Percentiles rank a stretch among this genome's conserved stretches.
Evolutionary conservation across 2,797 vertebrate species (phyloP).

Genomic region (Bryconaethiops microstoma): DNA sequence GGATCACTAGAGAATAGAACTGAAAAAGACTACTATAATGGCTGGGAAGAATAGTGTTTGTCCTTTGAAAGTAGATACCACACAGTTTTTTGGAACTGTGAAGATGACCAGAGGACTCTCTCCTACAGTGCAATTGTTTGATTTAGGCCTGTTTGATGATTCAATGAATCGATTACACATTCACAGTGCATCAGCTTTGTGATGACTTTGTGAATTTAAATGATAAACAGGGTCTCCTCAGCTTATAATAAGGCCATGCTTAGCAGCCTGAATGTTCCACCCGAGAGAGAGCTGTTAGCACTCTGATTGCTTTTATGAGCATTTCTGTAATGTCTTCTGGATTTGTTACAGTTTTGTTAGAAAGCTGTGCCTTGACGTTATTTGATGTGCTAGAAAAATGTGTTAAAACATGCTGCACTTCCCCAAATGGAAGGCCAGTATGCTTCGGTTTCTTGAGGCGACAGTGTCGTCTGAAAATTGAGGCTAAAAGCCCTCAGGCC

Average conservation of each 20-base stretch:
- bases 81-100: too few relatives aligned
- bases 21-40: not conserved
- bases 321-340: not conserved
- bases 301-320: too few relatives aligned
- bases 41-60: not conserved
- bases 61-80: not conserved
- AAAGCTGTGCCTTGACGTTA: conserved; percentile 10
- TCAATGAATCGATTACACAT: too few relatives aligned
- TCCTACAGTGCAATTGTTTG: too few relatives aligned
- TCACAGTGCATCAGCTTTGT: too few relatives aligned
- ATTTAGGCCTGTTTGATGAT: too few relatives aligned
- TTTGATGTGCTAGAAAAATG: conserved; percentile 23
- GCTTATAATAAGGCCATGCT: too few relatives aligned
- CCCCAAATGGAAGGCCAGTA: conserved; percentile 46
- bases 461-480: conserved; percentile 36
- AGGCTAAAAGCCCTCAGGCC: conserved; percentile 38
- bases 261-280: too few relatives aligned
- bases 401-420: conserved; percentile 31
- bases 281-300: too few relatives aligned
- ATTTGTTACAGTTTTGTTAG: not conserved
- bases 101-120: too few relatives aligned
- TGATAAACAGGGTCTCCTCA: too few relatives aligned
- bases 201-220: too few relatives aligned
- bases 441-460: conserved; percentile 37
- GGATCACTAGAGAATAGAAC: not conserved